Conservation (phyloP, 1,140 invertebrate species). For the Probaryconus sp. region DNA sequence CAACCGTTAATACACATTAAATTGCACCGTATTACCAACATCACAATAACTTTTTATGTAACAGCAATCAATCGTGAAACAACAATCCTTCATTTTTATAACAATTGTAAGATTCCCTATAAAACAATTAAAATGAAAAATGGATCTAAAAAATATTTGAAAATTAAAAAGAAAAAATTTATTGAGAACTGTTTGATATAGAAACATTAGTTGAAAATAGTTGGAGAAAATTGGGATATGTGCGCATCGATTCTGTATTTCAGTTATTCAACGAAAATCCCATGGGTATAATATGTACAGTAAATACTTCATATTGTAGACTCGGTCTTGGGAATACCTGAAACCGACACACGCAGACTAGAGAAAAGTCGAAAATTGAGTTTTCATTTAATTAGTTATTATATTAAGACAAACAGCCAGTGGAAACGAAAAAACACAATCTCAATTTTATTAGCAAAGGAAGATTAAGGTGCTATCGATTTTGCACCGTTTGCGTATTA, state of each 20-base stretch:
- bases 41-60: too few species aligned
- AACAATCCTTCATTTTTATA: too few species aligned
- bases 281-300: constrained; percentile 56
- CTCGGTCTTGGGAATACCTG: constrained; percentile 50
- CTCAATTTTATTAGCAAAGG: too few species aligned
- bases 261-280: constrained; percentile 49
- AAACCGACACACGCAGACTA: constrained; percentile 19
- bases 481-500: too few species aligned
- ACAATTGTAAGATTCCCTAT: too few species aligned
- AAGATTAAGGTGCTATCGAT: too few species aligned
- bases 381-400: constrained; percentile 44
- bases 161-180: constrained; percentile 3
- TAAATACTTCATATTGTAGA: constrained; percentile 66
- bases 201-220: constrained; percentile 2
- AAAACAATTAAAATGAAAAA: not conserved
- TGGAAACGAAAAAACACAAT: constrained; percentile 3
- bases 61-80: too few species aligned
- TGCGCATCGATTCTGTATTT: constrained; percentile 60
- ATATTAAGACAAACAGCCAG: constrained; percentile 38
- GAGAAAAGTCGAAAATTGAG: constrained; percentile 43
- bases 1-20: too few species aligned
- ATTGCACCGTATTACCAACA: too few species aligned
- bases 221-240: constrained; percentile 11
- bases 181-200: too few species aligned
- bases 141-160: not conserved